Percentiles rank a stretch among this genome's conserved stretches.
phyloP scores from a whole-genome alignment of 2,888 invertebrate genomes.

The Augochlorella aurata region DNA sequence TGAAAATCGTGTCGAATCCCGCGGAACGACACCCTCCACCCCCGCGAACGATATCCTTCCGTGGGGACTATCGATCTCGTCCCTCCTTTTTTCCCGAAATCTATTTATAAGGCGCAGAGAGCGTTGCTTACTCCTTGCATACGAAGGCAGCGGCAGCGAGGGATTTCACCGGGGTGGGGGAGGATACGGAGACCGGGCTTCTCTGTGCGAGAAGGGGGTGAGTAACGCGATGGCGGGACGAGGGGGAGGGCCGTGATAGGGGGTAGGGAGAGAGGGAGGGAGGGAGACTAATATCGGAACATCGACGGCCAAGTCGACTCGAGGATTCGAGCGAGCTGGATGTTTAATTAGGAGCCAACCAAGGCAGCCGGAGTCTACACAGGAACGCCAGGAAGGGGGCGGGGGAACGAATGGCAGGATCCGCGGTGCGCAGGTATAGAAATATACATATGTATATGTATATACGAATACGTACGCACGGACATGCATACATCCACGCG shows the following conservation, averaged over 20 bases:
- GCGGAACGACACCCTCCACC: slow-evolving; percentile 10
- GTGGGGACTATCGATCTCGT: slow-evolving; percentile 60
- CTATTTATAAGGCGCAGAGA: slow-evolving; percentile 67
- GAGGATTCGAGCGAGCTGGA: slow-evolving; percentile 79
- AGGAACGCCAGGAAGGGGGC: slow-evolving; percentile 47
- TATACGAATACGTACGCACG: background rate
- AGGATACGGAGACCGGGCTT: slow-evolving; percentile 19
- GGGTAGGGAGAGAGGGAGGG: slow-evolving; percentile 40
- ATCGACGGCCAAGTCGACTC: slow-evolving; percentile 79
- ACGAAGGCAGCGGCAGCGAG: slow-evolving; percentile 44
- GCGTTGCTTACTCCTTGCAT: slow-evolving; percentile 60
- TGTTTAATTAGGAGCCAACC: slow-evolving; percentile 81
- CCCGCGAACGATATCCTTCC: slow-evolving; percentile 56
- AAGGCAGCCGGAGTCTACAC: slow-evolving; percentile 67
- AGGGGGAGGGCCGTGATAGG: slow-evolving; percentile 11
- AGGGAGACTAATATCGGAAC: slow-evolving; percentile 80
- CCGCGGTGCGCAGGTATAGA: slow-evolving; percentile 66
- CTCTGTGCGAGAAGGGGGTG: slow-evolving; percentile 30
- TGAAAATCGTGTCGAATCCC: slow-evolving; percentile 16
- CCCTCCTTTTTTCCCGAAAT: slow-evolving; percentile 61
- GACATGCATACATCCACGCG: no score
- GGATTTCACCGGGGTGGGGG: slow-evolving; percentile 53
- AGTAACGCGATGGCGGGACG: slow-evolving; percentile 24
- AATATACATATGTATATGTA: slow-evolving; percentile 48
- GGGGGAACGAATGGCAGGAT: slow-evolving; percentile 51